Evolutionary conservation across 2,113 vertebrate genomes (phyloP).

Genomic region (Pantherophis guttatus): DNA sequence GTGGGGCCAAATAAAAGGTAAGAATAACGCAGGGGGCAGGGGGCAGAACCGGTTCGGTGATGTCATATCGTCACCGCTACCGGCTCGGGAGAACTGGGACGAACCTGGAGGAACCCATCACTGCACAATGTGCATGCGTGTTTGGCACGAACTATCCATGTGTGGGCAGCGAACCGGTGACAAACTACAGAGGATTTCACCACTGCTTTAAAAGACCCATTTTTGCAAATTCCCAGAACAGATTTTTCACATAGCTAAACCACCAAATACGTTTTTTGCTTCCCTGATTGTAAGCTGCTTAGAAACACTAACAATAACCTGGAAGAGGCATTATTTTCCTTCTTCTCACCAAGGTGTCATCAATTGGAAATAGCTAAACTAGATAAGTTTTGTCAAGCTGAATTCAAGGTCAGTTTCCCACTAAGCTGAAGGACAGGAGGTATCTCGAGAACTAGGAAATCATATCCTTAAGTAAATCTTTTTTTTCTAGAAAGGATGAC

Average conservation of each 20-base stretch:
- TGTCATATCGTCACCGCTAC: too few relatives aligned
- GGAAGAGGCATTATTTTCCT: not conserved
- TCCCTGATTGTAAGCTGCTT: not conserved
- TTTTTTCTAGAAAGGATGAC: not conserved
- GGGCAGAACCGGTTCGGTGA: too few relatives aligned
- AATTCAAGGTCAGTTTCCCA: not conserved
- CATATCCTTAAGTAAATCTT: not conserved
- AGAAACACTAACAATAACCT: not conserved
- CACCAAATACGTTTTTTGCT: not conserved
- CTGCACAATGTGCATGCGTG: too few relatives aligned
- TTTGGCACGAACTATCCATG: too few relatives aligned
- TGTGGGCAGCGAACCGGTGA: too few relatives aligned
- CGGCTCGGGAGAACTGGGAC: too few relatives aligned
- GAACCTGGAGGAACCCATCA: too few relatives aligned
- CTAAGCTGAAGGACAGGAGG: not conserved
- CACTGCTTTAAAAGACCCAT: not conserved
- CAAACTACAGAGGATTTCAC: too few relatives aligned
- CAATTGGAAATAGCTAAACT: conserved; percentile 16
- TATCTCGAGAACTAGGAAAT: not conserved
- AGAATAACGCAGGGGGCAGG: too few relatives aligned
- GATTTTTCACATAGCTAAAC: not conserved
- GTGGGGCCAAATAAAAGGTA: too few relatives aligned
- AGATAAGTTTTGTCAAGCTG: not conserved
- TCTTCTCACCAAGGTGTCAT: not conserved
- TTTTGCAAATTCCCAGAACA: not conserved